Conservation (phyloP, 2,888 invertebrate species). For the Anarsia innoxiella region DNA sequence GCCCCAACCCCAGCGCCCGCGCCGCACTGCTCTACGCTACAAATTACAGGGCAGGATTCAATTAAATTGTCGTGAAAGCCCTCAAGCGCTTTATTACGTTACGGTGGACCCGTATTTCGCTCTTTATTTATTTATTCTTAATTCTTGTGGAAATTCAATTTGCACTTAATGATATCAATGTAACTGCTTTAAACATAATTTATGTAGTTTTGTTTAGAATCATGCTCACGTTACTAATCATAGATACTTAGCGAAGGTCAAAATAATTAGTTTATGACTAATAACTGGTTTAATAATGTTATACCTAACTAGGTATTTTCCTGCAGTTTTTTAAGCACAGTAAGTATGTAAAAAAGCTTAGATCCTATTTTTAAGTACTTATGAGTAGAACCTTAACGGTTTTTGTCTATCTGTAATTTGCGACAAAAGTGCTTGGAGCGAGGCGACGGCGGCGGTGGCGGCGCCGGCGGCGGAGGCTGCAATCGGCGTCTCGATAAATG, state of each 20-base stretch:
- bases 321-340: too few species aligned
- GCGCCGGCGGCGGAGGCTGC: constrained; percentile 31
- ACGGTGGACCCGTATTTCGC: constrained; percentile 30
- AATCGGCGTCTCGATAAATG: constrained; percentile 53
- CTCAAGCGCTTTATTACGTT: constrained; percentile 37
- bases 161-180: constrained; percentile 24
- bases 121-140: constrained; percentile 28
- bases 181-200: constrained; percentile 18
- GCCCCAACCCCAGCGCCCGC: constrained; percentile 13
- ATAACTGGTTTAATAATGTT: too few species aligned
- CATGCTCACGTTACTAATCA: too few species aligned
- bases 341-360: too few species aligned
- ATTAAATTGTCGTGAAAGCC: constrained; percentile 52
- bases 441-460: constrained; percentile 22
- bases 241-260: too few species aligned
- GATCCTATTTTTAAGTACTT: too few species aligned
- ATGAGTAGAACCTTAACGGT: too few species aligned
- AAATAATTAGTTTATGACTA: too few species aligned
- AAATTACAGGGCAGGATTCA: constrained; percentile 43
- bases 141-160: constrained; percentile 26
- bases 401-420: neutral
- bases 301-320: too few species aligned
- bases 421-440: constrained; percentile 12
- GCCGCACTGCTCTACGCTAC: constrained; percentile 23
- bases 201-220: too few species aligned